Conservation (phyloP, 2,888 invertebrate species). For the Nemotelus nigrinus region DNA sequence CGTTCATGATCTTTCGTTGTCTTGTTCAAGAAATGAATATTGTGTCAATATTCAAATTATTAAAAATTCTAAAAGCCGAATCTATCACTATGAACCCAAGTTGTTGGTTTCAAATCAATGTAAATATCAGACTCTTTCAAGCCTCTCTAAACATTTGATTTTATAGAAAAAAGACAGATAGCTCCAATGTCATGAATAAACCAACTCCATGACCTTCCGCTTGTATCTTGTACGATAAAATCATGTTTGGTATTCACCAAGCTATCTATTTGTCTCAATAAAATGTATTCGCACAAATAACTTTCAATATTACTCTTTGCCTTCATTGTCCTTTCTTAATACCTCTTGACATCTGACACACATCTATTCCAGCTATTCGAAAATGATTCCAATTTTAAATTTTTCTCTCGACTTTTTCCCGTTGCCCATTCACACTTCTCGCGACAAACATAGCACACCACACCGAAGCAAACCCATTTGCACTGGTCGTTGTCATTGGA, state of each 20-base stretch:
- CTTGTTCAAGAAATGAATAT: too few relatives aligned
- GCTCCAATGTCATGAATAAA: too few relatives aligned
- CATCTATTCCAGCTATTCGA: slow-evolving; percentile 17
- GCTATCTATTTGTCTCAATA: slow-evolving; percentile 41
- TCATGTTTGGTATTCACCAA: slow-evolving; percentile 11
- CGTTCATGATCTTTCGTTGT: too few relatives aligned
- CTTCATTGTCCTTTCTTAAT: slow-evolving; percentile 34
- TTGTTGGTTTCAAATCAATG: too few relatives aligned
- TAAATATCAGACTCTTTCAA: too few relatives aligned
- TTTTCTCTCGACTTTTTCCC: background rate
- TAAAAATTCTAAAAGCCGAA: too few relatives aligned
- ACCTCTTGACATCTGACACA: slow-evolving; percentile 39
- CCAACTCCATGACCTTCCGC: background rate
- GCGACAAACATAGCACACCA: background rate
- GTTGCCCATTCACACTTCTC: background rate
- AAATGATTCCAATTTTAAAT: slow-evolving; percentile 33
- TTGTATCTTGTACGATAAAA: background rate
- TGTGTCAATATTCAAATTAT: too few relatives aligned
- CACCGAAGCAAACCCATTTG: background rate
- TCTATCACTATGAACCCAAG: too few relatives aligned
- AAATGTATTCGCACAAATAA: slow-evolving; percentile 40
- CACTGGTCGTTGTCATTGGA: too few relatives aligned
- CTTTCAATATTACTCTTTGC: slow-evolving; percentile 38
- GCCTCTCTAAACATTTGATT: too few relatives aligned
- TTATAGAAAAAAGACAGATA: too few relatives aligned